Base-by-base conservation (phyloP, 1,140 invertebrate genomes). In the Drosophila lini region DNA sequence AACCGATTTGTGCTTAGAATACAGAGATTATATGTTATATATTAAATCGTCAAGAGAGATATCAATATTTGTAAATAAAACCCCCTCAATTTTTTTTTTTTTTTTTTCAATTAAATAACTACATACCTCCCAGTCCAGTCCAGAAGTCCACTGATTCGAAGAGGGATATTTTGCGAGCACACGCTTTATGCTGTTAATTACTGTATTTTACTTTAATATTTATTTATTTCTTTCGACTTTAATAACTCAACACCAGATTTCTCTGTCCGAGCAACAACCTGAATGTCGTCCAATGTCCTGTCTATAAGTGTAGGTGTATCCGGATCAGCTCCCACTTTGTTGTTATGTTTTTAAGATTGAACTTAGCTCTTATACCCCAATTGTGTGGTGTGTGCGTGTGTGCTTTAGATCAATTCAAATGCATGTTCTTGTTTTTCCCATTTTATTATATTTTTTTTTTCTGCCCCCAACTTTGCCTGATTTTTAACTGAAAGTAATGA, bases 261-360 rank as follows among this genome's bases (percentile, higher is more conserved):
- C 28, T 32, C 47, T 10, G n/a, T 48, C 22, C 22, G 7, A 25
- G 45, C 45, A 47, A 25, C 15, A n/a, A 48, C 45, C 28, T 48
- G 7, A 48, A 48, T 31, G 25, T 53, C 50, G 50, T 53, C 52
- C 34, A 55, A 25, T 70, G 61, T 64, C 67, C 60, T 81, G 80
- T 81, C 77, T 67, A 81, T 81, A 81, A 58, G 41, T 59, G 62
- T 50, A 50, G n/a, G 25, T 16, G 19, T 38, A 25, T 47, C 34
- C 44, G 32, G 19, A 41, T 22, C 31, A 31, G 62, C 31, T 40
- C 56, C 36, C 60, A 76, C 50, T 80, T 83, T 83, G 81, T 83
- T 83, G 81, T 85, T 83, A 83, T 83, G 78, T 83, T 83, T 83
- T 83, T 85, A 83, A 83, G 52, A 38, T 81, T 74, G 55, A 71